Conservation (phyloP, 2,797 vertebrate species). For the Eidolon dupreanum region DNA sequence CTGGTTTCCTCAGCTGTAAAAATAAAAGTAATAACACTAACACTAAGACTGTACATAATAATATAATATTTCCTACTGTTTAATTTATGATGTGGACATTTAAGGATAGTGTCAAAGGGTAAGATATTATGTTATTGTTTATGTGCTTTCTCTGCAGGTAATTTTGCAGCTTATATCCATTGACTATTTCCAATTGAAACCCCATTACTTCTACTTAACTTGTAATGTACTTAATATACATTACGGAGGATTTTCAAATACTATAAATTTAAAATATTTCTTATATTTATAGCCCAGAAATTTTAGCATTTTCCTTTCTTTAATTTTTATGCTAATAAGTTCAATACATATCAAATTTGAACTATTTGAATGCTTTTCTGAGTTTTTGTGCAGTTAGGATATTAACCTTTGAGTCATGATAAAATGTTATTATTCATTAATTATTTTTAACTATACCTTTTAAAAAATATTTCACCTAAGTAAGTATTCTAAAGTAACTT, state of each 20-base stretch:
- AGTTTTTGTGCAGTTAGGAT: not conserved
- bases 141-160: not conserved
- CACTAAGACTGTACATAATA: not conserved
- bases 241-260: not conserved
- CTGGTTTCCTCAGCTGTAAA: not conserved
- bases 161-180: not conserved
- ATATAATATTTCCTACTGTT: not conserved
- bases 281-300: not conserved
- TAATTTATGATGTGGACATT: not conserved
- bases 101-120: not conserved
- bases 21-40: not conserved
- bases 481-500: not conserved
- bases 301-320: constrained; percentile 13
- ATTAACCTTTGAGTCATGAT: not conserved
- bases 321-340: constrained; percentile 9
- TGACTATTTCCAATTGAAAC: not conserved
- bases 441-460: not conserved
- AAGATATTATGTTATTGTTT: not conserved
- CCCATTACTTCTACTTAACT: not conserved
- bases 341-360: not conserved
- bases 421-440: not conserved
- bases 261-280: not conserved
- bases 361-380: not conserved
- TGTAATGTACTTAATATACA: not conserved
- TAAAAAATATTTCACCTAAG: not conserved